Evolutionary conservation across 2,797 vertebrate genomes (phyloP).

Genomic region (Lepus oiostolus): DNA sequence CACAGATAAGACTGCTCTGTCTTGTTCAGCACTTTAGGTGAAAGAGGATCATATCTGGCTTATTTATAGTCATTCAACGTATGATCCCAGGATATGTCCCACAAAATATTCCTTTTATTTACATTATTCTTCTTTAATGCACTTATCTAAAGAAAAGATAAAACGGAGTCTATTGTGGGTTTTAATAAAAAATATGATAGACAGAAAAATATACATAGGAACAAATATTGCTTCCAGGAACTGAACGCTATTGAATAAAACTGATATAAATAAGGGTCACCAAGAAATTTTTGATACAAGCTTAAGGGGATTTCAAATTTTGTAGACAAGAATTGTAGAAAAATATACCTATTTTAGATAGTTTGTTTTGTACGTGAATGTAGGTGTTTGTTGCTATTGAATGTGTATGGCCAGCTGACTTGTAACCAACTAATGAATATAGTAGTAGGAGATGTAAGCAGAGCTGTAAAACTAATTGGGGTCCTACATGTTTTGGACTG

Average conservation of each 20-base stretch:
- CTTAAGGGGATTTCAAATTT: conserved; percentile 64
- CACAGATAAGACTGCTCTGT: conserved; percentile 70
- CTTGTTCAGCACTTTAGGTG: conserved; percentile 70
- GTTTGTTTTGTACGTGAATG: conserved; percentile 74
- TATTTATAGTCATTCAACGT: conserved; percentile 72
- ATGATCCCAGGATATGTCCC: conserved; percentile 57
- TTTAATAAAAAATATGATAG: conserved; percentile 80
- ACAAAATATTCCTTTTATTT: conserved; percentile 69
- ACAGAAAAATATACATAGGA: conserved; percentile 68
- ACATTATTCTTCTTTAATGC: conserved; percentile 74
- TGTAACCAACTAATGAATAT: conserved; percentile 86
- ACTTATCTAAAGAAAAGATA: conserved; percentile 76
- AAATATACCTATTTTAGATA: conserved; percentile 3
- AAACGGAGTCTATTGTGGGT: conserved; percentile 55
- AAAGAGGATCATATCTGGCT: conserved; percentile 60
- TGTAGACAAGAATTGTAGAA: conserved; percentile 50
- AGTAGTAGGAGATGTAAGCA: conserved; percentile 84
- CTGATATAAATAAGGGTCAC: conserved; percentile 63
- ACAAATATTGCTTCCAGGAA: conserved; percentile 67
- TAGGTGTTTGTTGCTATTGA: conserved; percentile 68
- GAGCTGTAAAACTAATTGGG: conserved; percentile 89
- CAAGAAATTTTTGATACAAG: conserved; percentile 52
- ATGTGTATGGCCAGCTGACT: conserved; percentile 70
- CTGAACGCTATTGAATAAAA: conserved; percentile 66
- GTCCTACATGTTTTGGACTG: conserved; percentile 88